Conservation (phyloP, 2,113 vertebrate species). For the Silurus meridionalis region DNA sequence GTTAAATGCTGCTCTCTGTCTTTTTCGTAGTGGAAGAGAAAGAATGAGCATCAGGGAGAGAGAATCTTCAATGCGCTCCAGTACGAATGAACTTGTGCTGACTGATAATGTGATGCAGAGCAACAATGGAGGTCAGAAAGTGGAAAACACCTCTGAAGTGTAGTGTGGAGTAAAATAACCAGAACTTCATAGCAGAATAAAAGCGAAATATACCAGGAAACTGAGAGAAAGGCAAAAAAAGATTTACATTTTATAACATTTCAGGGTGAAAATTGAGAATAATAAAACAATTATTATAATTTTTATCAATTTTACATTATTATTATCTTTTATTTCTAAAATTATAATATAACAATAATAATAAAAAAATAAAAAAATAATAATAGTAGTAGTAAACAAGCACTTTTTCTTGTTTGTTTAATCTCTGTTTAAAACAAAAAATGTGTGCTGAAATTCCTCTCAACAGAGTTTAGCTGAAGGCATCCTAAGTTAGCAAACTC, state of each 20-base stretch:
- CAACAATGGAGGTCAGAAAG: constrained; percentile 26
- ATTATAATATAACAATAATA: too few species aligned
- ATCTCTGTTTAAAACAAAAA: too few species aligned
- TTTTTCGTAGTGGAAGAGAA: constrained; percentile 33
- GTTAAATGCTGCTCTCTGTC: constrained; percentile 47
- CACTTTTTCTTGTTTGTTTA: too few species aligned
- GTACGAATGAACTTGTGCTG: constrained; percentile 34
- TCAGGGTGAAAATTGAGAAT: not conserved
- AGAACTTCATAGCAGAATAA: not conserved
- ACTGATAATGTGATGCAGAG: constrained; percentile 41
- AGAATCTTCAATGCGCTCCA: constrained; percentile 30
- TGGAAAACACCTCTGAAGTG: constrained; percentile 16
- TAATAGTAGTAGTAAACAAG: too few species aligned
- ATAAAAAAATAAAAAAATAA: too few species aligned
- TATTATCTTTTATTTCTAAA: too few species aligned
- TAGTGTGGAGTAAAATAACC: constrained; percentile 1
- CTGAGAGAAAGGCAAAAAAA: not conserved
- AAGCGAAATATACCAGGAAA: not conserved
- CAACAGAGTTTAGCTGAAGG: too few species aligned
- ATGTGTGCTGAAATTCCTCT: too few species aligned
- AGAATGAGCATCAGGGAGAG: constrained; percentile 28
- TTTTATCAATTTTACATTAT: too few species aligned
- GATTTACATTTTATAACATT: not conserved
- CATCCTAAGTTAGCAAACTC: too few species aligned
- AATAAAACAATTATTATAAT: not conserved